Base-by-base conservation (phyloP, 2,888 invertebrate genomes). In the Monopis laevigella region DNA sequence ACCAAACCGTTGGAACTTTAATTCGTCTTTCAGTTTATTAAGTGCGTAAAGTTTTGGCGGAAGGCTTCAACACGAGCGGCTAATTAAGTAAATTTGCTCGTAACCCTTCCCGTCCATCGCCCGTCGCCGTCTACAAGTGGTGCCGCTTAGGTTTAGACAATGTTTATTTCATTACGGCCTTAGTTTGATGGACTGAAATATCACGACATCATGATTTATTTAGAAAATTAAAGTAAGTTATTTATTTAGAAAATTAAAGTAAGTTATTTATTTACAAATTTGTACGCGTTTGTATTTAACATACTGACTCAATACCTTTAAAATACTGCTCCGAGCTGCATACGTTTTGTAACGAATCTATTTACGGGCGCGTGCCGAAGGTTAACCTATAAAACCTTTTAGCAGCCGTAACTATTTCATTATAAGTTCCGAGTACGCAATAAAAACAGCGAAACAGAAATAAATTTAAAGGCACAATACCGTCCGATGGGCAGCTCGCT, bases 361-460 rank as follows among this genome's bases (percentile, higher is more conserved):
- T 80, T 80, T 77, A 80, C 73, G 68, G 66, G 64, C 71, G 68
- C 65, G 71, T 68, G 65, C 68, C 72, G 67, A 80, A 80, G 75
- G 78, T 75, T 75, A 75, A 74, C 80, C 75, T 75, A 78, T 80
- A 80, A 80, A 80, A 80, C 71, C 77, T 75, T 74, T 77, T 78
- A 78, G 77, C 77, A 77, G 73, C 69, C 74, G 73, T 74, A 72
- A 75, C 74, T 78, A 77, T 77, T 78, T 77, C 72, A 70, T 77
- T 78, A 74, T 75, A 72, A 75, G 77, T 77, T 74, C 75, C 61
- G 67, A 75, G 72, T 75, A 66, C 70, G 75, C 73, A 77, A 77
- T 80, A 78, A 80, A 78, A 75, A 70, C 59, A 60, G 65, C 65
- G 65, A 68, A 74, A 71, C 66, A 68, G 67, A 74, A 66, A 77